A percentile compares a stretch with the other conserved stretches of the same genome.
These are phyloP conservation scores for Brachionus paranguensis DNA, from an alignment of 1,140 invertebrate genomes.

Conservation along the genomic window DNA sequence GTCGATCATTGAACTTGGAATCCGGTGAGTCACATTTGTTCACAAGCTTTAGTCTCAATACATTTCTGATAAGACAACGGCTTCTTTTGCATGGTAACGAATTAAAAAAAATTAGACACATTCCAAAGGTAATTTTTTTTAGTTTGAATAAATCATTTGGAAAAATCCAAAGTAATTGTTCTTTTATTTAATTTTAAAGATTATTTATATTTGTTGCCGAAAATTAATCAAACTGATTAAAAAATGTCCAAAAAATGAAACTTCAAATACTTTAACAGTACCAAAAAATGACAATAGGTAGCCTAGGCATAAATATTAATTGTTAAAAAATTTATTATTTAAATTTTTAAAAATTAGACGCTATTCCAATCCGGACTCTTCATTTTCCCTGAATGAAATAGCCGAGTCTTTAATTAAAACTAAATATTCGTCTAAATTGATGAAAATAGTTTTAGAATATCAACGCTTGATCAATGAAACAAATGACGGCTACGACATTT, in stretches of 20 bases:
- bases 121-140: slow-evolving; percentile 66
- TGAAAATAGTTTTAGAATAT: not conserved
- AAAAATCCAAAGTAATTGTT: not conserved
- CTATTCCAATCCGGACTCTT: not conserved
- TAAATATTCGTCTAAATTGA: not conserved
- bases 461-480: not conserved
- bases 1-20: not conserved
- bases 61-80: slow-evolving; percentile 68
- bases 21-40: slow-evolving; percentile 43
- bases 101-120: slow-evolving; percentile 67
- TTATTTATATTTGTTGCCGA: not conserved
- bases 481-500: not conserved
- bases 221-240: not conserved
- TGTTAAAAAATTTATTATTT: not conserved
- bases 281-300: not conserved
- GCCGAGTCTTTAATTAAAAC: not conserved
- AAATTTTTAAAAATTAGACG: not conserved
- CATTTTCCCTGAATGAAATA: not conserved
- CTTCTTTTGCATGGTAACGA: slow-evolving; percentile 72
- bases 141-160: not conserved
- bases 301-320: not conserved
- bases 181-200: not conserved
- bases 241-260: not conserved
- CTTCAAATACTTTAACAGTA: not conserved
- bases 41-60: slow-evolving; percentile 63